Evolutionary conservation across 2,888 invertebrate species (phyloP), one percentile per base, ranked within the genome.

Genomic region (Drosophila aldrichi): DNA sequence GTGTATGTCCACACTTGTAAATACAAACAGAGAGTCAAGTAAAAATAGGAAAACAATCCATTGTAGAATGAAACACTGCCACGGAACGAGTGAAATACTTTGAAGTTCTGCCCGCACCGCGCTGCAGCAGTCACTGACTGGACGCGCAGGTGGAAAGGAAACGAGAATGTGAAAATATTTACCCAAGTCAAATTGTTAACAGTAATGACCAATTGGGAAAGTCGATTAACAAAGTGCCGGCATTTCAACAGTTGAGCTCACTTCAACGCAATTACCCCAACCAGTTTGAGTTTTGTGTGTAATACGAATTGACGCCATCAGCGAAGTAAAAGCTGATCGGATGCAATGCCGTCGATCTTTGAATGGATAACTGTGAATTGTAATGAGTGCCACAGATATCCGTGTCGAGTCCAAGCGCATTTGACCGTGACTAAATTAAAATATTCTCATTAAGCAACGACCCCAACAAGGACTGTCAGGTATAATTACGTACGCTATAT

Each of bases 371-470:
- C 20, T 44, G 25, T 22, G 14, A 46, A 44, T 29, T 40, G 25
- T 29, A 48, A 58, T 38, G 25, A 14, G 1, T 1, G 10, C 6
- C 6, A 14, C 16, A 16, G 34, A 14, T 46, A 58, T 48, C n/a
- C 36, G 14, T 59, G 48, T 62, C 46, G 38, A 22, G 46, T 55
- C 16, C 34, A 44, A 63, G 22, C 56, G 52, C 72, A 61, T 22
- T 49, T 52, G 57, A 60, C 59, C 44, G 18, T 62, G 55, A 44
- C 57, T 70, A 70, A 88, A 89, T 88, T 84, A 89, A 89, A 84
- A 72, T 69, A 79, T 67, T 70, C 90, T 69, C 88, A 89, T 89
- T 88, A 81, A 72, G 66, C 59, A 74, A 71, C 70, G 58, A 85
- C 67, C 71, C 51, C 61, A 83, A 82, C 79, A 73, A 78, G 64